Base-by-base conservation (phyloP, 2,888 invertebrate genomes). In the Pinctada fucata region DNA sequence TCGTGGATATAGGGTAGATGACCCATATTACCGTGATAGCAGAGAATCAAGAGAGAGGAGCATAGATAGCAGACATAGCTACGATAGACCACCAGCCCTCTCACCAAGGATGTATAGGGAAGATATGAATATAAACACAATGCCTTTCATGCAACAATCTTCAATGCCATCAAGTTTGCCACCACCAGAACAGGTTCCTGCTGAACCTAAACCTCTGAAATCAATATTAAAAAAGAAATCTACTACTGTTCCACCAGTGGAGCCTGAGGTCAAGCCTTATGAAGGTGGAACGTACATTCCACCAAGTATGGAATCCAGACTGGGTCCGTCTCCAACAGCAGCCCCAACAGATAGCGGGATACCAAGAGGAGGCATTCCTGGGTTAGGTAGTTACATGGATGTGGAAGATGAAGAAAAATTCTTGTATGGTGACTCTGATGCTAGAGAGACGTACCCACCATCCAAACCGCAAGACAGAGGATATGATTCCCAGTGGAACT, bases 351-450 rank as follows among this genome's bases (percentile, higher is more conserved):
- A 6, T 10, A 58, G 58, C 58, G 13, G 13, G 8, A 31, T 31
- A 31, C 47, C 72, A 31, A 48, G 45, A 66, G 51, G 31, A 66
- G 6, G 6, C 3, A 4, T 52, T 6, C 16, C 16, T 2, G 85
- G 85, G 51, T 84, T 88, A 72, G 81, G 86, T 3, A 84, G 84
- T 65, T 88, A 87, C 77, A 83, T 84, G 78, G 86, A 86, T 74
- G 85, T 88, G 51, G 91, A 90, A 63, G 91, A 92, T 84, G 91
- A 91, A 83, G 91, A 91, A 49, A 86, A 85, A 72, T 91, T 88
- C 82, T 85, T 91, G 6, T 91, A 91, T 87, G 91, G 91, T 65
- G 89, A 77, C 8, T 10, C 51, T 52, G 76, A 75, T 58, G 6
- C 58, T 58, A 58, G 58, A 58, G 58, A 58, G 13, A 6, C 6